Conservation (phyloP, 2,888 invertebrate genomes). For the Aproaerema taeniolella region DNA sequence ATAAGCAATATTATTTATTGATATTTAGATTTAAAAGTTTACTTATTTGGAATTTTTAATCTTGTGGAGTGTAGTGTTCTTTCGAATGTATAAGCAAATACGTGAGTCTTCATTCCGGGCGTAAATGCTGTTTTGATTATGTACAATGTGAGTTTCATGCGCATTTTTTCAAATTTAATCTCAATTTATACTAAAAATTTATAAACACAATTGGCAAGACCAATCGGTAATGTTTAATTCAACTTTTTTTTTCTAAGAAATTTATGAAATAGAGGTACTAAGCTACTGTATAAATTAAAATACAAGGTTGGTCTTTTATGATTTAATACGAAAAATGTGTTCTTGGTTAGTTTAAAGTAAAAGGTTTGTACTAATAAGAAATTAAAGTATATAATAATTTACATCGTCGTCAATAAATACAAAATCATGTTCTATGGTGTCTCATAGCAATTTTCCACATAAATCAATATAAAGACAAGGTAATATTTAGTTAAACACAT, state of each 20-base stretch:
- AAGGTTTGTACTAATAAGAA: conserved; percentile 49
- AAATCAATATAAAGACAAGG: not conserved
- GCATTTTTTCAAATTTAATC: no score
- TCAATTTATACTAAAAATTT: no score
- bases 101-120: conserved; percentile 38
- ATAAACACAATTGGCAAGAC: no score
- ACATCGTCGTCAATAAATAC: conserved; percentile 5
- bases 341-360: conserved; percentile 52
- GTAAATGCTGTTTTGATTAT: conserved; percentile 55
- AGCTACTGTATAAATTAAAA: conserved; percentile 76
- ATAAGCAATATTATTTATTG: no score
- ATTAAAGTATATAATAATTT: conserved; percentile 17
- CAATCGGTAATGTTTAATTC: not conserved
- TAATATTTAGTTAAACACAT: conserved; percentile 1
- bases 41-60: no score
- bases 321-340: conserved; percentile 69
- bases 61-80: conserved; percentile 65
- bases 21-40: no score
- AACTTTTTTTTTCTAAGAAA: conserved; percentile 4
- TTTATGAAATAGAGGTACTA: conserved; percentile 54
- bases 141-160: conserved; percentile 70
- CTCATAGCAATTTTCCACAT: conserved; percentile 7
- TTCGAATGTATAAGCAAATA: conserved; percentile 27
- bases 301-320: conserved; percentile 69
- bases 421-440: conserved; percentile 11